Percentiles rank a stretch among this genome's conserved stretches.
Conservation (phyloP, 2,797 vertebrate genomes). For the Ataeniobius toweri region DNA sequence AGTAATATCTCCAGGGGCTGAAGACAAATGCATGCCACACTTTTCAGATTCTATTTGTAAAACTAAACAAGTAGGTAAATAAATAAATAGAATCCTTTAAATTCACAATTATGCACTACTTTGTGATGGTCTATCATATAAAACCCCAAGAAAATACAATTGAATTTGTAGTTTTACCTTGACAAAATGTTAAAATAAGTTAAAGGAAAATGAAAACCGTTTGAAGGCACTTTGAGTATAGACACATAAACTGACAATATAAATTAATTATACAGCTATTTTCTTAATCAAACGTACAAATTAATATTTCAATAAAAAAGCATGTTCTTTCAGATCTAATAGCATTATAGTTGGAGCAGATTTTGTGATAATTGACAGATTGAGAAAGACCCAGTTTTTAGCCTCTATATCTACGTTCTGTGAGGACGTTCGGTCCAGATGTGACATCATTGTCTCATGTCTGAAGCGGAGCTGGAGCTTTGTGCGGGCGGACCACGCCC, state of each 20-base stretch:
- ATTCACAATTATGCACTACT: neutral
- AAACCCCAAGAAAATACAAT: neutral
- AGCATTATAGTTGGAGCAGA: too few relatives aligned
- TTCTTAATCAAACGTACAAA: neutral
- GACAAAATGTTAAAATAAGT: neutral
- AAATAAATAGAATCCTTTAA: neutral
- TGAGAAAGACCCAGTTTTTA: neutral
- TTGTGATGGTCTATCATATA: neutral
- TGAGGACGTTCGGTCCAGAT: neutral
- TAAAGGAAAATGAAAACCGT: neutral
- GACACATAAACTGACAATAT: neutral
- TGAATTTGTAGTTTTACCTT: neutral
- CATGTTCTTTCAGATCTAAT: neutral
- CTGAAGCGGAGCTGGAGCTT: slow-evolving; percentile 35
- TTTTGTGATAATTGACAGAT: too few relatives aligned
- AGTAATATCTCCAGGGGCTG: neutral
- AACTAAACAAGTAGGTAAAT: neutral
- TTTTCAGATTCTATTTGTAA: neutral
- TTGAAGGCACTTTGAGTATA: neutral
- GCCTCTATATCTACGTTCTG: neutral
- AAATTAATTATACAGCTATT: neutral
- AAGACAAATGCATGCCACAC: neutral
- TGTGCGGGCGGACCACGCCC: slow-evolving; percentile 74
- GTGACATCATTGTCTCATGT: slow-evolving; percentile 25
- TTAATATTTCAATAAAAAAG: neutral